Base-by-base conservation (phyloP, 2,888 invertebrate genomes). In the Tachystola acroxantha region DNA sequence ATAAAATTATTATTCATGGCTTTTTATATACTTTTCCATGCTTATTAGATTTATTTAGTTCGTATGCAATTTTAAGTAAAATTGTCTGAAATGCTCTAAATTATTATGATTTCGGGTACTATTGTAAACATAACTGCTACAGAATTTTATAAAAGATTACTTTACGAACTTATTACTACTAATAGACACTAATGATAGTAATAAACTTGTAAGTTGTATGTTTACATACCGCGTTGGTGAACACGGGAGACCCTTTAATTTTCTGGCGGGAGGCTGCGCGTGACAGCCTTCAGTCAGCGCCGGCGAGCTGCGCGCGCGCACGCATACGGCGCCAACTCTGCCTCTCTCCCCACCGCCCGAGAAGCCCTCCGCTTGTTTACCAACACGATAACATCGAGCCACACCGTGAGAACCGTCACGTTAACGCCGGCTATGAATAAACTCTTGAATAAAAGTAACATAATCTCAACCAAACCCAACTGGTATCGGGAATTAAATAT, bases 281-380 rank as follows among this genome's bases (percentile, higher is more conserved):
- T 73, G 73, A 70, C 75, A 80, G 75, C 71, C 77, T 80, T 75
- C 80, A 86, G 85, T 86, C 66, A 76, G 69, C 64, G 73, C 65
- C 69, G 66, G 79, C 62, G 39, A 65, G 66, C 67, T 46, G 77
- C 84, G 84, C 84, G 84, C 50, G 75, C 86, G 85, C 85, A 85
- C 86, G 85, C 65, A 67, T 81, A 46, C 45, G 48, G 40, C 47
- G 48, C 48, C 48, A 54, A 48, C 44, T 47, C 53, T 53, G 54
- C 53, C n/a, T n/a, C n/a, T n/a, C n/a, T n/a, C n/a, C n/a, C n/a
- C n/a, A n/a, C 56, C 49, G 52, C 45, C 45, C 44, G 32, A 41
- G 35, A 40, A 43, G 38, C 36, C 36, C 48, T 45, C 48, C 54
- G 64, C 66, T 77, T 79, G 79, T 82, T 82, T 80, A 82, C 77